Evolutionary conservation across 2,797 vertebrate genomes (phyloP), one percentile per base, ranked within the genome.

Genomic region (Acestrorhynchus altus): DNA sequence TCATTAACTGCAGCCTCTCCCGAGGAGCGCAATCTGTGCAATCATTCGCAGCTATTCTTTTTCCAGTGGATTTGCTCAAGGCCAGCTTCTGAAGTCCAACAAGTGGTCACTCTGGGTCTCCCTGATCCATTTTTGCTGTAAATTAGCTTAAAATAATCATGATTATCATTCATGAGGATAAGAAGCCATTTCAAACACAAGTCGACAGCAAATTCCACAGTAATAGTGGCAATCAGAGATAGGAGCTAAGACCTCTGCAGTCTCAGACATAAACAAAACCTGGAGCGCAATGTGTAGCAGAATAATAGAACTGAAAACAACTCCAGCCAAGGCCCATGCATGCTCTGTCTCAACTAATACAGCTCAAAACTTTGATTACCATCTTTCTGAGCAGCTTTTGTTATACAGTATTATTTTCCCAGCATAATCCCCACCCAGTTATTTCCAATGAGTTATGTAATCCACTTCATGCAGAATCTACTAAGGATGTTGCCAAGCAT

Each of bases 81-180:
- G 78, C 74, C 20, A 52, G 40, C 61, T 66, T 83, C 35, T 11
- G n/a, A 74, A 75, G 49, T 82, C 77, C 57, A 84, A 81, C 68
- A 75, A 76, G 76, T 75, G 73, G 69, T 82, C 73, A 79, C 59
- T 80, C 68, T 69, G 66, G 51, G 67, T 73, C 78, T 75, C 61
- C 31, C 70, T 20, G 52, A 83, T 73, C 70, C 68, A 74, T 81
- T 81, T 71, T 54, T 46, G 66, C 40, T 24, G 72, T 64, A 84
- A 81, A 79, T 81, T 54, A 74, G 72, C 61, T 42, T 80, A 57
- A 83, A 78, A 81, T 60, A 46, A 22, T 56, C 72, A 63, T n/a
- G n/a, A n/a, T 81, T 69, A 81, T 69, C 75, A 80, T 78, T 75
- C 81, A 82, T 75, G 69, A 76, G 67, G 75, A 78, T 74, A 70